Base-by-base conservation (phyloP, 2,113 vertebrate species). In the Carassius gibelio region DNA sequence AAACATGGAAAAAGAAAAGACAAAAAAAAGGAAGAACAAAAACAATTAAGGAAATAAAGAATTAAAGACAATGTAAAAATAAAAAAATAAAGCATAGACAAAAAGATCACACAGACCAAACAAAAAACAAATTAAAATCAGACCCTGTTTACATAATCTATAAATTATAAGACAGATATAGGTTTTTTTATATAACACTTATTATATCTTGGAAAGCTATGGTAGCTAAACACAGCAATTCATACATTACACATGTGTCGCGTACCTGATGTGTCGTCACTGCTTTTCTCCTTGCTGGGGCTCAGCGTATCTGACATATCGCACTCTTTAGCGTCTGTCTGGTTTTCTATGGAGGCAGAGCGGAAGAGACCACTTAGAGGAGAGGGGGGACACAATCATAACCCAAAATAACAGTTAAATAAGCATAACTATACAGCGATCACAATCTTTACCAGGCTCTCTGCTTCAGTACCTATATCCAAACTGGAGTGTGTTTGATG, bases 291-390 rank as follows among this genome's bases (percentile, higher is more conserved):
- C 92, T 98, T 99, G 94, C 97, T 99, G 62, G 98, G 98, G 92
- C 98, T 99, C 79, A 99, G 96, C n/a, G 98, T 99, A 92, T 99
- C 98, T 0, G 98, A 99, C 94, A 99, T 96, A 88, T 99, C 97
- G 0, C 96, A 96, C 92, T 99, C 98, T 94, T 97, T 98, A 89
- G 96, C 95, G 92, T 93, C 97, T 90, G 95, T 94, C 88, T 95
- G 96, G 90, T 96, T 98, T 91, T 96, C 98, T 99, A 92, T 76
- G 59, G 4, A 84, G 50, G 64, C 87, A 90, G 87, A 88, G 61
- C 64, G 82, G 90, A 89, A 90, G 34, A 88, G 14, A 90, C 89
- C 88, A 91, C 38, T 90, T 62, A 87, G 48, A 89, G 34, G 8
- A 55, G 75, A 81, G 81, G 83, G 80, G 86, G 69, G 62, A 45